Percentiles rank a stretch among this genome's conserved stretches.
Evolutionary conservation across 2,797 vertebrate genomes (phyloP).

Genomic region (Chrosomus eos): DNA sequence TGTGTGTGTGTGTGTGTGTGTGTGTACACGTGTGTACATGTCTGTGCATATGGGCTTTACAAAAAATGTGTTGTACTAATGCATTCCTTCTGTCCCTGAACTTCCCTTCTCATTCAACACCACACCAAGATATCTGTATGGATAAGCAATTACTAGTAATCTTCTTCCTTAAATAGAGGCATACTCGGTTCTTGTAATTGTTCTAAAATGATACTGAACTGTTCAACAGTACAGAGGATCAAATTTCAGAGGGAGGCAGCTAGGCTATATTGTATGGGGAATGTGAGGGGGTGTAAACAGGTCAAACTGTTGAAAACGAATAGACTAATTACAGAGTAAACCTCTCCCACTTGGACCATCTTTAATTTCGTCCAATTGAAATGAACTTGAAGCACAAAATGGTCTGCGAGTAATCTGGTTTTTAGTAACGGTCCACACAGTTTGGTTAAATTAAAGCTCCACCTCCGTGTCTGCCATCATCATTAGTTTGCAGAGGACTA

Average conservation of each 20-base stretch:
- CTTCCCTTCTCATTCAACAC: not conserved
- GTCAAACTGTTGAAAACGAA: not conserved
- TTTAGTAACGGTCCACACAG: not conserved
- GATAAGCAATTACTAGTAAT: not conserved
- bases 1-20: not conserved
- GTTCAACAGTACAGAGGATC: not conserved
- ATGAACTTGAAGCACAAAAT: conserved; percentile 2
- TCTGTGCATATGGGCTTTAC: not conserved
- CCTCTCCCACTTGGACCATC: not conserved
- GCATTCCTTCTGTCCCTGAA: conserved; percentile 4
- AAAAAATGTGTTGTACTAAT: not conserved
- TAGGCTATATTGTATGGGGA: not conserved
- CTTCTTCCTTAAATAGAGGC: not conserved
- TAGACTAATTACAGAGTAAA: not conserved
- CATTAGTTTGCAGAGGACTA: not conserved
- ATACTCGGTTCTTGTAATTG: not conserved
- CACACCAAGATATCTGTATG: not conserved
- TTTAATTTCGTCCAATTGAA: not conserved
- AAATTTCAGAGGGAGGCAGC: not conserved
- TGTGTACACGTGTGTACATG: not conserved
- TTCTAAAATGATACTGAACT: not conserved
- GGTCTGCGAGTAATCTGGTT: not conserved
- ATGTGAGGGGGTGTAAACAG: not conserved
- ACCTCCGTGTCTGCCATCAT: not conserved
- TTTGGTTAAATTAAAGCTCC: not conserved